Evolutionary conservation across 2,797 vertebrate species (phyloP).

Genomic region (Apodemus agrarius): DNA sequence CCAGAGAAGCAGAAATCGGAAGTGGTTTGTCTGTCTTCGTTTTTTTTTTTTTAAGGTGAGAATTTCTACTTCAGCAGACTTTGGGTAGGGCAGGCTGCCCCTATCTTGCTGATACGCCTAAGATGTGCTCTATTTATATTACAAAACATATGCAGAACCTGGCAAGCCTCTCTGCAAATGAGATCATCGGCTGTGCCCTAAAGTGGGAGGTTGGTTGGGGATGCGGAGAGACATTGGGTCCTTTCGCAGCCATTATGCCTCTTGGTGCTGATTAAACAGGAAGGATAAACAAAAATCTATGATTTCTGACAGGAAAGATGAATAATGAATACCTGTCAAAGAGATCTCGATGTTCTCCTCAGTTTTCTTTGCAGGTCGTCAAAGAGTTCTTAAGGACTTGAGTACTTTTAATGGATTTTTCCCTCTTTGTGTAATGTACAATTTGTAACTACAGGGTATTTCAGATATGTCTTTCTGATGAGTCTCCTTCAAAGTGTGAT

Average conservation of each 20-base stretch:
- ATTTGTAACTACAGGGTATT: constrained; percentile 54
- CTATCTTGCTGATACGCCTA: constrained; percentile 79
- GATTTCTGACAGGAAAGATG: constrained; percentile 65
- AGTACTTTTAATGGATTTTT: constrained; percentile 61
- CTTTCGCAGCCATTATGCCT: constrained; percentile 45
- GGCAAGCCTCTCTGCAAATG: constrained; percentile 77
- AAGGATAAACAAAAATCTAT: constrained; percentile 67
- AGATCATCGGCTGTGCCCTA: constrained; percentile 75
- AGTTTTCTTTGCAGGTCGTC: constrained; percentile 29
- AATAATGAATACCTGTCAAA: constrained; percentile 67
- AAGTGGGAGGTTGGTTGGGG: constrained; percentile 65
- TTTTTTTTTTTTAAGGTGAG: constrained; percentile 71
- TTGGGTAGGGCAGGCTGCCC: constrained; percentile 68
- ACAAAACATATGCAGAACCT: constrained; percentile 78
- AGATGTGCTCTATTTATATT: constrained; percentile 82
- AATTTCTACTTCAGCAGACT: constrained; percentile 80
- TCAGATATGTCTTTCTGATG: constrained; percentile 57
- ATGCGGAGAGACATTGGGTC: constrained; percentile 54
- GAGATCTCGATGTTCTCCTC: constrained; percentile 46
- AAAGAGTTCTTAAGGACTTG: constrained; percentile 63
- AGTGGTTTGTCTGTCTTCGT: constrained; percentile 65
- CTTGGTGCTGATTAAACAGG: constrained; percentile 65
- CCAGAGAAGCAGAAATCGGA: constrained; percentile 66
- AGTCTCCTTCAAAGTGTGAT: constrained; percentile 54
- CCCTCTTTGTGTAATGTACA: constrained; percentile 38